Base-by-base conservation (phyloP, 2,797 vertebrate species). In the Spinus pinus region DNA sequence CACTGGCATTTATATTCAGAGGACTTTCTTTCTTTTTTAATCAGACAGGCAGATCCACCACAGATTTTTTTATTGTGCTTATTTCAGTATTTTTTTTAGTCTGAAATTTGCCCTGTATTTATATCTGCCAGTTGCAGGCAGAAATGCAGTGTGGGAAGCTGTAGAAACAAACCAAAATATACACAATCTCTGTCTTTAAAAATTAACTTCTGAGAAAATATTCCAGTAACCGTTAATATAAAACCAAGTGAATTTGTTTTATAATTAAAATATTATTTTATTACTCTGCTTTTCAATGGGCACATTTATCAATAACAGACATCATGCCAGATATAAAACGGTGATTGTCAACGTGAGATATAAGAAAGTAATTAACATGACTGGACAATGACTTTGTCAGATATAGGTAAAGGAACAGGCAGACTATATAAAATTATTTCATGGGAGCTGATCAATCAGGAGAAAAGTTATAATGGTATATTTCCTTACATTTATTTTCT, bases 401-500 rank as follows among this genome's bases (percentile, higher is more conserved):
- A 67, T 73, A 60, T 10, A 91, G 33, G 49, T 53, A 85, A 90
- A 77, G 33, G 37, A 92, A 75, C 27, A 67, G 66, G 25, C 44
- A 84, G 50, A 44, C 44, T 41, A n/a, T 78, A 33, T 56, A 41
- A 83, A 79, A 64, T 64, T 51, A 22, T 85, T 88, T 96, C 47
- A 73, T 70, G 25, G 56, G 60, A 94, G 42, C 33, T 75, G 50
- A 74, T 89, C 44, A 35, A 44, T 57, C 66, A 75, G 44, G 42
- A 78, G 56, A 51, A 82, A 94, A 85, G 53, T 78, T 91, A 3
- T 65, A 93, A 82, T 2, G 3, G 16, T 70, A 10, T 90, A 79
- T 92, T 93, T 88, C 54, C 61, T 91, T 82, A 28, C 69, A 82
- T 64, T 86, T 95, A 70, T 80, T 94, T 96, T 95, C 67, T 81